A percentile compares a stretch with the other conserved stretches of the same genome.
These are phyloP conservation scores for Zaprionus gabonicus DNA, from an alignment of 1,140 invertebrate genomes.

Conservation along the genomic window DNA sequence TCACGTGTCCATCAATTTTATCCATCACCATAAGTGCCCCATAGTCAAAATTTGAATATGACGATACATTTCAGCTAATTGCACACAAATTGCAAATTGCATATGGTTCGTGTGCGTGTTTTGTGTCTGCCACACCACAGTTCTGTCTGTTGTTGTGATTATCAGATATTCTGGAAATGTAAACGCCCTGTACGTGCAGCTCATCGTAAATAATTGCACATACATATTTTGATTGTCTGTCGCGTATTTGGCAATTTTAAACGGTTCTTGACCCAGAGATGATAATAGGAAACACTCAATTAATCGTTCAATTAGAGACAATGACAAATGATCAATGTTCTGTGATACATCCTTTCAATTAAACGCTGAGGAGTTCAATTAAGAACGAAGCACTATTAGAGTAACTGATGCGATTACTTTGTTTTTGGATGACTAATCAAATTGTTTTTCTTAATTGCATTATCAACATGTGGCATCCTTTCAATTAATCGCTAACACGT, in stretches of 20 bases:
- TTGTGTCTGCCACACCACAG: background rate
- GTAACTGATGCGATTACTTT: background rate
- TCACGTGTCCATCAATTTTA: conserved; percentile 3
- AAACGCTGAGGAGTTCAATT: background rate
- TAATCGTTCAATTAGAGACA: conserved; percentile 9
- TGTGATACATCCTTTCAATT: conserved; percentile 7
- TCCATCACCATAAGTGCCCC: background rate
- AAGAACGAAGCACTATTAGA: background rate
- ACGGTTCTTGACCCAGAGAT: conserved; percentile 16
- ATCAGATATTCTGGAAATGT: conserved; percentile 6
- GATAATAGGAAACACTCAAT: conserved; percentile 10
- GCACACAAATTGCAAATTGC: conserved; percentile 20
- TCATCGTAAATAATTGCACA: conserved; percentile 29
- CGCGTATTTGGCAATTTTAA: conserved; percentile 23
- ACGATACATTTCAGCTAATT: conserved; percentile 21
- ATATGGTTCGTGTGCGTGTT: conserved; percentile 22
- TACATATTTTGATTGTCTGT: conserved; percentile 9
- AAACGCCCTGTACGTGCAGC: conserved; percentile 18
- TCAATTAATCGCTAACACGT: background rate
- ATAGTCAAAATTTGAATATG: conserved; percentile 15
- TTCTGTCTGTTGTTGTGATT: background rate
- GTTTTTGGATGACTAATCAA: background rate
- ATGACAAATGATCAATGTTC: conserved; percentile 11
- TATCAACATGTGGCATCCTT: background rate
- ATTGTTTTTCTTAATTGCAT: background rate